Evolutionary conservation across 2,113 vertebrate genomes (phyloP), one percentile per base, ranked within the genome.

Genomic region (Ochotona princeps): DNA sequence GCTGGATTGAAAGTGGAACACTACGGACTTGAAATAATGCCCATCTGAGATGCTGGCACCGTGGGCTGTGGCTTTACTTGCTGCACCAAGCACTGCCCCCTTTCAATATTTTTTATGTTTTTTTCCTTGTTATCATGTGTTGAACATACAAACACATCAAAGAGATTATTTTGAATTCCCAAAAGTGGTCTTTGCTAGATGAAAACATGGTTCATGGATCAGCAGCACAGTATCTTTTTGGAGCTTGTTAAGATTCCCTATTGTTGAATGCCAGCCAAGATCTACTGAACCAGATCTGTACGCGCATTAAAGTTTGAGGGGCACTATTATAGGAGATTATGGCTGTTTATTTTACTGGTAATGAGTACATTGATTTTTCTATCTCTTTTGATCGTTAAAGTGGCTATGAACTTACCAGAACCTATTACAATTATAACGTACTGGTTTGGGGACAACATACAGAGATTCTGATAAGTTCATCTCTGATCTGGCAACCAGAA

Each of bases 251-350:
- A 63, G 20, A 28, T 60, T 78, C n/a, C 10, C 21, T 66, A 38
- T 86, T 83, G 25, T 87, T 49, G 67, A 61, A 26, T 69, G 23
- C n/a, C 14, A 26, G 9, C 21, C 73, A 25, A 83, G 66, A 94
- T 26, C 66, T 69, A 65, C 54, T 75, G 57, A 73, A 81, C 72
- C 61, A 83, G 76, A 75, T 92, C 63, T 74, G 25, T 90, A 28
- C 47, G 47, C 60, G 87, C 66, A 74, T 88, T 84, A 66, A 89
- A 92, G 28, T 91, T 73, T 95, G 87, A 91, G 65, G 69, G 78
- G 72, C 72, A 85, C 9, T 79, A 21, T 25, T 21, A 51, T 18
- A 93, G 17, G 32, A 28, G 75, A 78, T 90, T 87, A 23, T n/a
- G 49, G 78, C n/a, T 94, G 11, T 83, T 83, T 83, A 92, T 93